Evolutionary conservation across 2,113 vertebrate genomes (phyloP).

Genomic region (Propithecus coquereli): DNA sequence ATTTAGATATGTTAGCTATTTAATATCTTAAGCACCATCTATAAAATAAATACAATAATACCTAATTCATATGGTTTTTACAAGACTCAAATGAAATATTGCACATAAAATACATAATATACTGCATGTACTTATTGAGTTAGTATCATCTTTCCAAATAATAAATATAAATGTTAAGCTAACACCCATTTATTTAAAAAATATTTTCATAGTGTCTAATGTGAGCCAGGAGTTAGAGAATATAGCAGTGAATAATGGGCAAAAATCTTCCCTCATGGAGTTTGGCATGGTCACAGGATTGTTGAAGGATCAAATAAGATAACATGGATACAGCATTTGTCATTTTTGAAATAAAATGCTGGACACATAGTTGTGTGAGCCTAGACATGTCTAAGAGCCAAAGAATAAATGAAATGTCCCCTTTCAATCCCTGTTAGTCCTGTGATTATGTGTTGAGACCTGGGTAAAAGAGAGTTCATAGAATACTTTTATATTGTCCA

Average conservation of each 20-base stretch:
- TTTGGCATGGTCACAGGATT: neutral
- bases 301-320: neutral
- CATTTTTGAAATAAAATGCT: slow-evolving; percentile 28
- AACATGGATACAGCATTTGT: neutral
- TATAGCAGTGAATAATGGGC: neutral
- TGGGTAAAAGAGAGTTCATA: neutral
- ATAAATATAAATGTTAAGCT: neutral
- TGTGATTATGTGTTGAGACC: neutral
- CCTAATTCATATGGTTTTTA: neutral
- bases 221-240: neutral
- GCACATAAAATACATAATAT: neutral
- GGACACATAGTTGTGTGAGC: neutral
- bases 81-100: neutral
- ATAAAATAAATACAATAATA: neutral
- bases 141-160: neutral
- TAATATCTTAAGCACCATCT: neutral
- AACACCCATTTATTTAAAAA: neutral
- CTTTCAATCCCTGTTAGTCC: neutral
- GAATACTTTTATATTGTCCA: neutral
- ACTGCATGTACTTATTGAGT: neutral
- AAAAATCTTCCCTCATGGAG: neutral
- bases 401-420: neutral
- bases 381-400: neutral
- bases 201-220: neutral
- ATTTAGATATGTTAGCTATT: neutral